Evolutionary conservation across 2,888 invertebrate species (phyloP), one percentile per base, ranked within the genome.

Genomic region (Nematopogon swammerdamellus): DNA sequence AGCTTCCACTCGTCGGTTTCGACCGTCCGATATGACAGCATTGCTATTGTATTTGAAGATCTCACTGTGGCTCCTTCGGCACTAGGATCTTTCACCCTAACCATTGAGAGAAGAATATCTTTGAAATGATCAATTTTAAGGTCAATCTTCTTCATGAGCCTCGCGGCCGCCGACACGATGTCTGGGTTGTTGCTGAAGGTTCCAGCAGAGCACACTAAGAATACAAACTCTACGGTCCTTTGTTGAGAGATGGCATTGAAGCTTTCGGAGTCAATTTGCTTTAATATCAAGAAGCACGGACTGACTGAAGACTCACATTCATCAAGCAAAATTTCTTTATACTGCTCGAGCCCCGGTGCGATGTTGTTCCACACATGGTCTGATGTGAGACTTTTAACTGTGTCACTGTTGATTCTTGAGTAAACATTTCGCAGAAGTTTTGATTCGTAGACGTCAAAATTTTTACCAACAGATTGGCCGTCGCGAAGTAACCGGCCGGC

Each of bases 1-100:
- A 89, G 76, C 60, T 85, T 88, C 95, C 95, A 96, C 52, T 85
- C 82, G 0, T 74, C 61, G 0, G 83, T 84, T 56, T 86, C 85
- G 1, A 87, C 71, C 25, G 89, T 72, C 59, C 85, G 83, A n/a
- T 82, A 69, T 1, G 83, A 81, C 8, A 85, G 71, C 64, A 81
- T 71, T 6, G 77, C 64, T 1, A 68, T 62, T 45, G 68, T 65
- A 5, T 59, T 53, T 18, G 72, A 63, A 45, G 76, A 69, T 50
- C 76, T 81, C 57, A 75, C 79, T 52, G 71, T 72, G 30, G 69
- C 62, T 1, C 61, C 57, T 30, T 57, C 67, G 8, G 63, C 62
- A 42, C 65, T 60, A 50, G 82, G 80, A 25, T 80, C 75, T 3
- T 59, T 63, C 1, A 69, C 73, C 51, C 81, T 76, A 5, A 80